phyloP scores from a whole-genome alignment of 37 sponge, comb jelly and placozoan species.

The Halisarca cf. caerulea region DNA sequence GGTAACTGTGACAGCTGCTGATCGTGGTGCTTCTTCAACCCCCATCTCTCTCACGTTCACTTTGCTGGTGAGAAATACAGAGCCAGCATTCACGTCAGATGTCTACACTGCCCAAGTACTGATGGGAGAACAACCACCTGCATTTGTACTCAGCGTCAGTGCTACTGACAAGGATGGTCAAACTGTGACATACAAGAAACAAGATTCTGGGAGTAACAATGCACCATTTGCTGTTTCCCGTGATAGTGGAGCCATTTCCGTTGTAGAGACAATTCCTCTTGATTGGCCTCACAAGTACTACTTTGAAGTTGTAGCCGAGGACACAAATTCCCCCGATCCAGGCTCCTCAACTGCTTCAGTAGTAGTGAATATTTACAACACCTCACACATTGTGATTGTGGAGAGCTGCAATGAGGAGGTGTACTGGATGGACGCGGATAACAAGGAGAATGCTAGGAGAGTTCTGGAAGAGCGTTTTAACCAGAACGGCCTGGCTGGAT shows the following conservation, averaged over 20 bases:
- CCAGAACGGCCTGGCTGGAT: background rate
- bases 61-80: slow-evolving; percentile 1
- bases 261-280: background rate
- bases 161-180: slow-evolving; percentile 45
- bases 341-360: background rate
- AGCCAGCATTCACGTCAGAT: slow-evolving; percentile 7
- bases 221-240: background rate
- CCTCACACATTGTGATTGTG: slow-evolving; percentile 32
- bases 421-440: background rate
- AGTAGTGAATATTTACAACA: slow-evolving; percentile 27
- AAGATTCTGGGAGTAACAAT: background rate
- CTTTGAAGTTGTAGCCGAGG: slow-evolving; percentile 43
- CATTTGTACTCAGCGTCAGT: background rate
- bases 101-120: slow-evolving; percentile 23
- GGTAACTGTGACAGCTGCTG: background rate
- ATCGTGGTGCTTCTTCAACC: background rate
- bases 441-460: background rate
- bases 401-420: background rate
- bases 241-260: slow-evolving; percentile 3
- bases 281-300: slow-evolving; percentile 11
- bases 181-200: background rate
- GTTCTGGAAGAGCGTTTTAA: background rate
- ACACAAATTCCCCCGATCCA: slow-evolving; percentile 47
- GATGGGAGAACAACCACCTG: background rate
- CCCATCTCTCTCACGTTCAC: background rate